Conservation (phyloP, 2,888 invertebrate genomes). For the Lordiphosa fenestrarum region DNA sequence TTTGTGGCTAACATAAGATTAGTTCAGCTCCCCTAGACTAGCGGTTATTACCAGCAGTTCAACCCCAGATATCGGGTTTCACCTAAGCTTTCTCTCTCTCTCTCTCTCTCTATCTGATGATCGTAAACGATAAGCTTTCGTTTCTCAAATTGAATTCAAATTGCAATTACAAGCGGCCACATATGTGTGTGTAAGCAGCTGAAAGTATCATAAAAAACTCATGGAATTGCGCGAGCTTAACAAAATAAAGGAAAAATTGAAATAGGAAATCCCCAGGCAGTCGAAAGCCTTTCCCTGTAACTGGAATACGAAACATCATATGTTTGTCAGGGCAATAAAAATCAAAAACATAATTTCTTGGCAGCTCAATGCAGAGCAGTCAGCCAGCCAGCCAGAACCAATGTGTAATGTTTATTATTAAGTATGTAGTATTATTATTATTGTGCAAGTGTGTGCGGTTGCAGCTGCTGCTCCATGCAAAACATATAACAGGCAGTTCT, state of each 20-base stretch:
- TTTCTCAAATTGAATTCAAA: constrained; percentile 36
- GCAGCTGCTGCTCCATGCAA: constrained; percentile 23
- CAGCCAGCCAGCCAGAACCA: constrained; percentile 14
- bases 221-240: constrained; percentile 12
- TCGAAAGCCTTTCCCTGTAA: constrained; percentile 35
- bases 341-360: constrained; percentile 70
- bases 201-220: constrained; percentile 3
- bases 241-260: constrained; percentile 22
- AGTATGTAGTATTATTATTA: constrained; percentile 28
- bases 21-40: too few relatives aligned
- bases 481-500: constrained; percentile 24
- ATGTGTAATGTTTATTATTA: constrained; percentile 38
- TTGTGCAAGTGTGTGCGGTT: constrained; percentile 17
- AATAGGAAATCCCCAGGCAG: constrained; percentile 8
- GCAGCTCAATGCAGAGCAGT: constrained; percentile 59
- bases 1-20: constrained; percentile 8
- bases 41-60: background rate
- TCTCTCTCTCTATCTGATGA: constrained; percentile 18
- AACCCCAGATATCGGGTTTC: constrained; percentile 6
- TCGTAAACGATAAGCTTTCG: constrained; percentile 54
- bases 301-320: constrained; percentile 59
- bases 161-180: constrained; percentile 32
- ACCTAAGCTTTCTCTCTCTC: constrained; percentile 13
- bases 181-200: constrained; percentile 40
- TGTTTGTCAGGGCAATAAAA: constrained; percentile 70